Base-by-base conservation (phyloP, 2,113 vertebrate species). In the Ellobius talpinus region DNA sequence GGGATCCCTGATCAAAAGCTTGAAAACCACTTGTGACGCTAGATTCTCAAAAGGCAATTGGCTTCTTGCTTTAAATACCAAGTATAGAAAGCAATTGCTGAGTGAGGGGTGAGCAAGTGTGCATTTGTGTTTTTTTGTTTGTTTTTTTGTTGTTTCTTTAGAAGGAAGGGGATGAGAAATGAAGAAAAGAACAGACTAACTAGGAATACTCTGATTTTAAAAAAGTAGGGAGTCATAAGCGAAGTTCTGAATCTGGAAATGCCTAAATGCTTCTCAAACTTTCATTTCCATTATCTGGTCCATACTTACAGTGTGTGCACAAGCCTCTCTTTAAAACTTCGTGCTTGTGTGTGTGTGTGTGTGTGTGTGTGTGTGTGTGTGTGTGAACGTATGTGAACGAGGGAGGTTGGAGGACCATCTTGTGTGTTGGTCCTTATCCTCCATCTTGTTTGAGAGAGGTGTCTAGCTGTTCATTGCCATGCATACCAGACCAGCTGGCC, bases 121-220 rank as follows among this genome's bases (percentile, higher is more conserved):
- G 39, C 7, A 7, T 65, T 55, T 68, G 21, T 55, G 47, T 24
- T 55, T 66, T 79, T 81, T 76, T 21, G 39, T 89, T 36, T 68
- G 4, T 68, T 68, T 58, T 58, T 1, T 17, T 55, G 55, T 58
- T 66, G 26, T 68, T 70, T 72, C n/a, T n/a, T 66, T 42, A 24
- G 65, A 55, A 24, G 65, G 45, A 50, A 77, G 10, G 33, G 9
- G 29, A 21, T 88, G 17, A 93, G 77, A 91, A 63, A 88, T 78
- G 45, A 91, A 78, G 91, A 45, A n/a, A 14, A n/a, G 72, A 73
- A 88, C 23, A 95, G 55, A 89, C 14, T 81, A 89, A 68, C 77
- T n/a, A 95, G 92, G n/a, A 84, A 73, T 12, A 47, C 9, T 47
- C 61, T 87, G 91, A 90, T 58, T 58, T 58, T 50, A 79, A 81